Conservation (phyloP, 2,797 vertebrate genomes). For the Philypnodon macrostomus region DNA sequence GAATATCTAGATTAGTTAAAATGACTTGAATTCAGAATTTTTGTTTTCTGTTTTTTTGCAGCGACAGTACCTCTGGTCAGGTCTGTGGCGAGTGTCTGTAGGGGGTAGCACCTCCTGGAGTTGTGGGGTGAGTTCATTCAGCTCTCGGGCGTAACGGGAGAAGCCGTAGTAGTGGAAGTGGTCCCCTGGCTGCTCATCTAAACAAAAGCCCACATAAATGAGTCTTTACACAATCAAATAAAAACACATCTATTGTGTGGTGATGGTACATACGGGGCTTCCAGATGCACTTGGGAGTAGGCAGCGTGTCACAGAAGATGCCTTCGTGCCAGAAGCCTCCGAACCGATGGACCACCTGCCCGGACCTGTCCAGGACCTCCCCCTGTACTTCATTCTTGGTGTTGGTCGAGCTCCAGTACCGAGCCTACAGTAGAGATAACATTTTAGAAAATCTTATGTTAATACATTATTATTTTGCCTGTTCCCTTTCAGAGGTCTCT, state of each 20-base stretch:
- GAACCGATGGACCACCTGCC: slow-evolving; percentile 86
- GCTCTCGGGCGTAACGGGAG: slow-evolving; percentile 85
- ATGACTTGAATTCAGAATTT: too few species aligned
- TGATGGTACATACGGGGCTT: slow-evolving; percentile 82
- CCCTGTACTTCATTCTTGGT: slow-evolving; percentile 88
- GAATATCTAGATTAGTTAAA: too few species aligned
- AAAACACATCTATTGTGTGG: not conserved
- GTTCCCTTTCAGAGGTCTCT: too few species aligned
- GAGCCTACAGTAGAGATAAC: slow-evolving; percentile 78
- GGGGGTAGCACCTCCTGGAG: slow-evolving; percentile 80
- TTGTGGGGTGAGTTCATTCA: slow-evolving; percentile 86
- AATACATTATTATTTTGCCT: too few species aligned
- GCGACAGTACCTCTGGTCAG: slow-evolving; percentile 85
- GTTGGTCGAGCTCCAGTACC: slow-evolving; percentile 83
- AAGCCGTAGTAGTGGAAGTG: slow-evolving; percentile 84
- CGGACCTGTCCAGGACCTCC: slow-evolving; percentile 80
- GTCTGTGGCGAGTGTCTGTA: slow-evolving; percentile 86
- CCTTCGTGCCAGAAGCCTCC: slow-evolving; percentile 91
- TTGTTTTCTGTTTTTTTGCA: too few species aligned
- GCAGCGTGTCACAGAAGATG: slow-evolving; percentile 83
- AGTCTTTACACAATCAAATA: not conserved
- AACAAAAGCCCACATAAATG: not conserved
- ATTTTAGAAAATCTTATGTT: too few species aligned
- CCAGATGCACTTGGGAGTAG: slow-evolving; percentile 85
- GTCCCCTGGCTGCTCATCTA: slow-evolving; percentile 86